Conservation (phyloP, 2,797 vertebrate genomes). For the Sebastes taczanowskii region DNA sequence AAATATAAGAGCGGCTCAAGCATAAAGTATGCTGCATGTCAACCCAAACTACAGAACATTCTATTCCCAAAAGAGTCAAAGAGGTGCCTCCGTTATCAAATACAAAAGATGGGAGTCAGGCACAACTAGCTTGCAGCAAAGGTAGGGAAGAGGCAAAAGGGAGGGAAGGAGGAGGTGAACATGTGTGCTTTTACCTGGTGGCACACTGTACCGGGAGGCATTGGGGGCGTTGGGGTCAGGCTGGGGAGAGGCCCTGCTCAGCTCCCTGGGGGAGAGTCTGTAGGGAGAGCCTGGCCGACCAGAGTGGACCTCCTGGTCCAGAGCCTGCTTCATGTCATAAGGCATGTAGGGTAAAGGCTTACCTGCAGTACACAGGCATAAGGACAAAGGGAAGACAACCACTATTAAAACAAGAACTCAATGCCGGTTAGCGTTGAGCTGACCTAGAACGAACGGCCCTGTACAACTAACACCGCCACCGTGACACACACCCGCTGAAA, state of each 20-base stretch:
- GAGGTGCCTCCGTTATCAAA: slow-evolving; percentile 12
- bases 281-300: slow-evolving; percentile 90
- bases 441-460: slow-evolving; percentile 17
- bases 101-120: slow-evolving; percentile 4
- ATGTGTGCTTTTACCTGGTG: slow-evolving; percentile 86
- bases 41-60: not conserved
- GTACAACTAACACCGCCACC: slow-evolving; percentile 19
- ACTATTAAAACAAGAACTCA: slow-evolving; percentile 60
- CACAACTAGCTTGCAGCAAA: not conserved
- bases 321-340: slow-evolving; percentile 88
- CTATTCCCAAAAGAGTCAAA: not conserved
- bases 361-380: slow-evolving; percentile 81
- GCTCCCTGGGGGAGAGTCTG: slow-evolving; percentile 89
- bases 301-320: slow-evolving; percentile 89
- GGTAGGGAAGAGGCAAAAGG: slow-evolving; percentile 30
- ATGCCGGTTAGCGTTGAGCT: slow-evolving; percentile 43
- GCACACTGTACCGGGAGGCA: slow-evolving; percentile 87
- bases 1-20: not conserved
- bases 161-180: slow-evolving; percentile 31
- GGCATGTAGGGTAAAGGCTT: slow-evolving; percentile 89
- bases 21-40: not conserved
- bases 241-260: slow-evolving; percentile 88
- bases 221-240: slow-evolving; percentile 83
- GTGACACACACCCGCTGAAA: slow-evolving; percentile 17
- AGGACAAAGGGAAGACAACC: slow-evolving; percentile 65